These are phyloP conservation scores for Caenorhabditis imperialis DNA, from an alignment of 2,888 invertebrate species.

Conservation along the genomic window DNA sequence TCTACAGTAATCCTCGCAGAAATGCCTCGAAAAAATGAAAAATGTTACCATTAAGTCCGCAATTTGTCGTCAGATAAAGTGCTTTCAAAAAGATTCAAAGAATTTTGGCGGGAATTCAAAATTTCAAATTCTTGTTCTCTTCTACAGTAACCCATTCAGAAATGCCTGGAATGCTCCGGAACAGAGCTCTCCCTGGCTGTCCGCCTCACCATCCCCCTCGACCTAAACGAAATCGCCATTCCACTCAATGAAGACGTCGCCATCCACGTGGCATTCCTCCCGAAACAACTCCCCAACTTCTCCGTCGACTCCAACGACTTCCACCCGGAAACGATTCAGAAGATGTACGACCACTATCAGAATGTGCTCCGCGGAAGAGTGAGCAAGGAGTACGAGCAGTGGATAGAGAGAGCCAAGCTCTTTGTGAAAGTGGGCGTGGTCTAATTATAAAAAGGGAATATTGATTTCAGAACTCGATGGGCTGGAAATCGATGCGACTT, in stretches of 20 bases:
- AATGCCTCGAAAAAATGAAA: too few species aligned
- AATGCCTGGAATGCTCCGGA: slow-evolving; percentile 11
- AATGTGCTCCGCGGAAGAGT: slow-evolving; percentile 2
- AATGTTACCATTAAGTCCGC: too few species aligned
- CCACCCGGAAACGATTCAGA: background rate
- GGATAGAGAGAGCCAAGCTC: slow-evolving; percentile 23
- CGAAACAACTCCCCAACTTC: slow-evolving; percentile 4
- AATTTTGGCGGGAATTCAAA: too few species aligned
- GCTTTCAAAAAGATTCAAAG: too few species aligned
- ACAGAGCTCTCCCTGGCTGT: slow-evolving; percentile 13
- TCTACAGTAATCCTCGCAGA: too few species aligned
- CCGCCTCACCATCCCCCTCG: slow-evolving; percentile 17
- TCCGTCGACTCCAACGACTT: slow-evolving; percentile 1
- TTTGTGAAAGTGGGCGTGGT: background rate
- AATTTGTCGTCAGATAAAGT: too few species aligned
- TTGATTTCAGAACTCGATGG: background rate
- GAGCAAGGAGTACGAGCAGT: slow-evolving; percentile 11
- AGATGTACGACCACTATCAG: slow-evolving; percentile 17
- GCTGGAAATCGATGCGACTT: slow-evolving; percentile 11
- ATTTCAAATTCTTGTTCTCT: too few species aligned
- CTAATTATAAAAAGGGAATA: background rate
- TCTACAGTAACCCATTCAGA: too few species aligned
- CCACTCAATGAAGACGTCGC: slow-evolving; percentile 14
- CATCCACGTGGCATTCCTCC: slow-evolving; percentile 25
- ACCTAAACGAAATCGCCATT: slow-evolving; percentile 20